A percentile compares a stretch with the other conserved stretches of the same genome.
These are phyloP conservation scores for Mus musculus DNA, from an alignment of 2,113 vertebrate genomes.

Conservation along the genomic window DNA sequence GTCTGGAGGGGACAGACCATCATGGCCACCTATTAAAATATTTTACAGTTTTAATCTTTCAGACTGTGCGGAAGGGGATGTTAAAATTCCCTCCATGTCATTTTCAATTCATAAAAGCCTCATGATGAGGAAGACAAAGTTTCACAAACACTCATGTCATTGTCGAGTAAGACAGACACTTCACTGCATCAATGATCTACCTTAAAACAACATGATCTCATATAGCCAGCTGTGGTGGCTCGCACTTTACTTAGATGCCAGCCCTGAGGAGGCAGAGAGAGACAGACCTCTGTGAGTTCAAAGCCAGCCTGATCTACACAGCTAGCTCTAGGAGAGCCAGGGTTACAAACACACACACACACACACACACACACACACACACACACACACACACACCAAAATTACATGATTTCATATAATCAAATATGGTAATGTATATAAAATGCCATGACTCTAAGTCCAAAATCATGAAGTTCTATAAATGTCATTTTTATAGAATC, in stretches of 20 bases:
- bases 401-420: slow-evolving; percentile 13
- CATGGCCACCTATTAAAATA: background rate
- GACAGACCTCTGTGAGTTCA: background rate
- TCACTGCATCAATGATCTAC: background rate
- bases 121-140: background rate
- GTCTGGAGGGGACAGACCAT: background rate
- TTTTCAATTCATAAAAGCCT: background rate
- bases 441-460: background rate
- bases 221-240: background rate
- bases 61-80: background rate
- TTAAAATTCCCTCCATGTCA: slow-evolving; percentile 1
- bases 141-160: background rate
- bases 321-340: background rate
- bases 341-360: background rate
- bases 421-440: background rate
- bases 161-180: background rate
- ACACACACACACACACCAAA: background rate
- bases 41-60: slow-evolving; percentile 13
- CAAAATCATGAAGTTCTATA: background rate
- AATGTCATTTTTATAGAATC: background rate
- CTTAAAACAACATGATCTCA: background rate
- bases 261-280: background rate
- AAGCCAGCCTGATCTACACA: background rate
- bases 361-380: background rate
- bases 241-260: background rate